Evolutionary conservation across 2,888 invertebrate species (phyloP).

Genomic region (Nephrotoma appendiculata): DNA sequence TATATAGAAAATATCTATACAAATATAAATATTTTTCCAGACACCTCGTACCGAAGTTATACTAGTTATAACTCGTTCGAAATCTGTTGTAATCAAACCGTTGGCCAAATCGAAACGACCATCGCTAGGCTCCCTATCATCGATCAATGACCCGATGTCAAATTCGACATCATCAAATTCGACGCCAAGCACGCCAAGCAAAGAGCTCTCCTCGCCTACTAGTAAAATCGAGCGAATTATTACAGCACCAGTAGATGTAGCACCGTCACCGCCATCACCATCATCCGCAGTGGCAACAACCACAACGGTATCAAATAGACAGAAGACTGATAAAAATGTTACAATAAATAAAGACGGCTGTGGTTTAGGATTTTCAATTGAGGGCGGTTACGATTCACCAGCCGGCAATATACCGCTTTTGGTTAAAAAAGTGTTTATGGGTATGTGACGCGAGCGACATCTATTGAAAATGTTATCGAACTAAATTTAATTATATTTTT

Average conservation of each 20-base stretch:
- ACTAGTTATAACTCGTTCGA: conserved; percentile 53
- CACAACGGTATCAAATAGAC: background rate
- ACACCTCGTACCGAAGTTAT: conserved; percentile 66
- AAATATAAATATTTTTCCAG: conserved; percentile 28
- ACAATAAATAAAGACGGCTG: conserved; percentile 54
- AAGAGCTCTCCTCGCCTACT: conserved; percentile 7
- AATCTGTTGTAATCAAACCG: conserved; percentile 27
- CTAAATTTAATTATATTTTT: conserved; percentile 1
- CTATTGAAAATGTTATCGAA: conserved; percentile 5
- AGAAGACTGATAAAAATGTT: conserved; percentile 13
- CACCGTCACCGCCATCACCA: conserved; percentile 3
- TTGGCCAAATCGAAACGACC: conserved; percentile 28
- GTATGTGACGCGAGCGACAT: conserved; percentile 35
- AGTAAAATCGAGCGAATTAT: conserved; percentile 22
- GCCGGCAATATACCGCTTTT: conserved; percentile 77
- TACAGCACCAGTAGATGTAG: conserved; percentile 17
- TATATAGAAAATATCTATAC: too few relatives aligned
- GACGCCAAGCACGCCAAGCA: background rate
- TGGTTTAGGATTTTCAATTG: conserved; percentile 86
- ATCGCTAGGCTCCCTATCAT: conserved; percentile 30
- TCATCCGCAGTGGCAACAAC: conserved; percentile 15
- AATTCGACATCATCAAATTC: background rate
- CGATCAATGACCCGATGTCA: conserved; percentile 22
- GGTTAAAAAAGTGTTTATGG: conserved; percentile 88
- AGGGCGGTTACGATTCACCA: conserved; percentile 85